phyloP scores from a whole-genome alignment of 2,113 vertebrate species.

The Chloropsis cyanopogon region DNA sequence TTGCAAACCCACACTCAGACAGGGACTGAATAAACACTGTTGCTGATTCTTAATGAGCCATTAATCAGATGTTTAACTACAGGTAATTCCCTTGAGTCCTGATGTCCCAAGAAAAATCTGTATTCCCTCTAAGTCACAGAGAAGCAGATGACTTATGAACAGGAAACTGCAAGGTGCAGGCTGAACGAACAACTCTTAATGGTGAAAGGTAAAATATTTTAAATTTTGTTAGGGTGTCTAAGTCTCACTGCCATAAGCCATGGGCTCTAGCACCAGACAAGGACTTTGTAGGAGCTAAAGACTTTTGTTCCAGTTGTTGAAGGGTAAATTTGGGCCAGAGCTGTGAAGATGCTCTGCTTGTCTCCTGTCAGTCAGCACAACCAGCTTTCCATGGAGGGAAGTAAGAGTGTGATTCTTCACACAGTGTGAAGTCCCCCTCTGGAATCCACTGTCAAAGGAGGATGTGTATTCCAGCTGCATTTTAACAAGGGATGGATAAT shows the following conservation, averaged over 20 bases:
- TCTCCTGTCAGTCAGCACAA: not conserved
- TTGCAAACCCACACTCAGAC: slow-evolving; percentile 51
- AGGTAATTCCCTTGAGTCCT: slow-evolving; percentile 54
- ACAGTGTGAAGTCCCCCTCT: not conserved
- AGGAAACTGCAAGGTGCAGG: not conserved
- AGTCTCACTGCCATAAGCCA: not conserved
- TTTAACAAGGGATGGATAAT: slow-evolving; percentile 9
- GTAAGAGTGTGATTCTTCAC: not conserved
- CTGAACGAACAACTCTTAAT: not conserved
- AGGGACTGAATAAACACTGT: slow-evolving; percentile 45
- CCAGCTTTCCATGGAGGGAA: not conserved
- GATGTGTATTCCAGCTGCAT: not conserved
- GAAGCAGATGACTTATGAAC: slow-evolving; percentile 12
- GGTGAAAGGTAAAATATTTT: not conserved
- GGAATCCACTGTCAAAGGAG: not conserved
- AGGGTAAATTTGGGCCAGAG: not conserved
- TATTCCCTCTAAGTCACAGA: slow-evolving; percentile 13
- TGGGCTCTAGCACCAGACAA: not conserved
- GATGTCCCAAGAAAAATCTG: slow-evolving; percentile 64
- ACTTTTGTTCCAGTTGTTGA: not conserved
- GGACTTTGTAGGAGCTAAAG: not conserved
- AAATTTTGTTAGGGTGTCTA: not conserved
- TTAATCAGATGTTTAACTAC: slow-evolving; percentile 68
- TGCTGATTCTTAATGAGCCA: slow-evolving; percentile 64
- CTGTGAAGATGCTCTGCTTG: not conserved